These are phyloP conservation scores for Cinclus mexicanus DNA, from an alignment of 2,113 vertebrate genomes.

Conservation along the genomic window DNA sequence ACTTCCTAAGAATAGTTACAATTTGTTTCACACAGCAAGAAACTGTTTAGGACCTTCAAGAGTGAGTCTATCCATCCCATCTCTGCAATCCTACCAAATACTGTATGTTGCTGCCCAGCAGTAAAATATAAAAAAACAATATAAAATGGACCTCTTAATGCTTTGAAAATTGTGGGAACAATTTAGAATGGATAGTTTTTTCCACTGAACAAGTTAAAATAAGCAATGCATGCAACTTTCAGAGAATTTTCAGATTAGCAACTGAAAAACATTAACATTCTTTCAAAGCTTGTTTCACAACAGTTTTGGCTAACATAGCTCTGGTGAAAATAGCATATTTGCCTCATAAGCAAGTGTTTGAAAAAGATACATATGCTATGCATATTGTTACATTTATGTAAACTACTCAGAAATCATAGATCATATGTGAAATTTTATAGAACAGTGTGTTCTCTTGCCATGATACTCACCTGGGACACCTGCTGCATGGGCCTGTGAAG, in stretches of 20 bases:
- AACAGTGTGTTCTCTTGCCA: not conserved
- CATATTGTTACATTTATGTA: not conserved
- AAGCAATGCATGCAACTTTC: not conserved
- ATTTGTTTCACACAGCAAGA: not conserved
- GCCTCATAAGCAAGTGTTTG: not conserved
- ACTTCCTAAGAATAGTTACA: not conserved
- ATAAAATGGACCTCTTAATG: not conserved
- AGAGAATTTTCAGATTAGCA: not conserved
- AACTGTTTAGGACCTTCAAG: not conserved
- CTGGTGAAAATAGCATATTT: not conserved
- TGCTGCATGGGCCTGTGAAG: slow-evolving; percentile 80
- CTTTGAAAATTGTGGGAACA: not conserved
- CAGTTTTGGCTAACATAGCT: not conserved
- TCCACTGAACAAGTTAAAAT: not conserved
- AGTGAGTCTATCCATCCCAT: not conserved
- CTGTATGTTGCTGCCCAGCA: not conserved
- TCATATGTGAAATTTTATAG: not conserved
- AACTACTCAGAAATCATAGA: not conserved
- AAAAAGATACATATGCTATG: not conserved
- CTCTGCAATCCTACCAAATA: not conserved
- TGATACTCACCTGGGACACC: slow-evolving; percentile 81
- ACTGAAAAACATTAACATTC: not conserved
- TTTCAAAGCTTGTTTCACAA: not conserved
- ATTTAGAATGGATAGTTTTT: not conserved
- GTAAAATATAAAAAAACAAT: not conserved